Percentiles rank a stretch among this genome's conserved stretches.
Evolutionary conservation across 2,888 invertebrate genomes (phyloP).

Genomic region (Thecocarcelia acutangulata): DNA sequence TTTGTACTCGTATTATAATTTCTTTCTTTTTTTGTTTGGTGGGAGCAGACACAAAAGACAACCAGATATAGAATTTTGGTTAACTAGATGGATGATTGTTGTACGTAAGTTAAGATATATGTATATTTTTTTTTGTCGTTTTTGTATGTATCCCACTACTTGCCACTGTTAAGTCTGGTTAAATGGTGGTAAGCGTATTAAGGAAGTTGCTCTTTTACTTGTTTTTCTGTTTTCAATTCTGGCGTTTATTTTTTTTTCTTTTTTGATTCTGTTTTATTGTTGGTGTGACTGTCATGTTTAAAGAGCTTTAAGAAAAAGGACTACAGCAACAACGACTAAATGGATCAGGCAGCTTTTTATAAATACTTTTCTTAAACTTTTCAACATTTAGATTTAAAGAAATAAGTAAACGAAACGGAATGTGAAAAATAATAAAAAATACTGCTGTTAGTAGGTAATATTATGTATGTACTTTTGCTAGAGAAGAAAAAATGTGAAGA

Average conservation of each 20-base stretch:
- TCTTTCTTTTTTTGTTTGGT: constrained; percentile 6
- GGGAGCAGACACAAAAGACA: constrained; percentile 32
- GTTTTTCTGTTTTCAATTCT: constrained; percentile 7
- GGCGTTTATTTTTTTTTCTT: background rate
- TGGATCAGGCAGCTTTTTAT: constrained; percentile 8
- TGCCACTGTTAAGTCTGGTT: constrained; percentile 57
- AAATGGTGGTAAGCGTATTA: constrained; percentile 55
- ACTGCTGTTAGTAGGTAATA: constrained; percentile 6
- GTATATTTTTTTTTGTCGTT: background rate
- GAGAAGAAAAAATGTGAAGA: constrained; percentile 8
- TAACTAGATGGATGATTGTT: constrained; percentile 5
- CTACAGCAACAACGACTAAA: constrained; percentile 23
- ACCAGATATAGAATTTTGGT: constrained; percentile 10
- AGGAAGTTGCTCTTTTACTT: constrained; percentile 54
- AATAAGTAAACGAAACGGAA: constrained; percentile 14
- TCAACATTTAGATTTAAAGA: constrained; percentile 32
- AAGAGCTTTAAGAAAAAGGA: constrained; percentile 42
- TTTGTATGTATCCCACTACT: constrained; percentile 42
- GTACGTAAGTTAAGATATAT: background rate
- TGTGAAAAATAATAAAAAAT: constrained; percentile 1
- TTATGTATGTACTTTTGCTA: background rate
- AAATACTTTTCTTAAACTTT: constrained; percentile 17
- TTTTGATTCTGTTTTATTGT: background rate
- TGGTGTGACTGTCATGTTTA: constrained; percentile 21
- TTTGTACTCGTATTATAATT: constrained; percentile 30